Conservation (phyloP, 2,888 invertebrate genomes). For the Drosophila phalerata region DNA sequence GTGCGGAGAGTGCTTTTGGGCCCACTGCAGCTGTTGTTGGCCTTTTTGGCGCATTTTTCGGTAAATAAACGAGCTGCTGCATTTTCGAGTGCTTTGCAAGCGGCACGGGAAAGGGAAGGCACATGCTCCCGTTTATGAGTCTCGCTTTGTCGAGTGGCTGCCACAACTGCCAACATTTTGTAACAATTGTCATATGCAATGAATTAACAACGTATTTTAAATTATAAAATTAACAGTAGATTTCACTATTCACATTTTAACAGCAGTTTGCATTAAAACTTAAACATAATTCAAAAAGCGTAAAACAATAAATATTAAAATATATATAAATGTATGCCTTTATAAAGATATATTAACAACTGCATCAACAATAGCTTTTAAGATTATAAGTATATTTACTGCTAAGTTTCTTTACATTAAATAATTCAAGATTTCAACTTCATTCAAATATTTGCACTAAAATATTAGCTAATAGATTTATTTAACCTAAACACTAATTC, state of each 20-base stretch:
- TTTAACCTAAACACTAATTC: slow-evolving; percentile 45
- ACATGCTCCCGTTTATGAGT: not conserved
- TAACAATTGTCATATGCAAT: slow-evolving; percentile 1
- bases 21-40: slow-evolving; percentile 37
- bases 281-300: slow-evolving; percentile 41
- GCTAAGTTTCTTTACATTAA: slow-evolving; percentile 33
- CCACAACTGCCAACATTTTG: slow-evolving; percentile 20
- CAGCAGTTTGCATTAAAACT: slow-evolving; percentile 26
- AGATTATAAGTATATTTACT: slow-evolving; percentile 61
- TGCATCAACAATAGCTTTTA: slow-evolving; percentile 37
- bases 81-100: slow-evolving; percentile 50
- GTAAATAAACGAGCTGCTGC: slow-evolving; percentile 63
- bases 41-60: slow-evolving; percentile 74
- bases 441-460: slow-evolving; percentile 66
- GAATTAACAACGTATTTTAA: slow-evolving; percentile 28
- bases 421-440: slow-evolving; percentile 34
- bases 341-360: slow-evolving; percentile 35
- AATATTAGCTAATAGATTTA: slow-evolving; percentile 59
- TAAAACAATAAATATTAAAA: slow-evolving; percentile 35
- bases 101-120: not conserved
- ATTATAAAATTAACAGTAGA: slow-evolving; percentile 42
- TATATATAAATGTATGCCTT: slow-evolving; percentile 12
- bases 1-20: slow-evolving; percentile 41
- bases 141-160: slow-evolving; percentile 37
- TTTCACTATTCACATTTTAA: slow-evolving; percentile 44